Evolutionary conservation across 2,113 vertebrate genomes (phyloP).

Genomic region (Podarcis muralis): DNA sequence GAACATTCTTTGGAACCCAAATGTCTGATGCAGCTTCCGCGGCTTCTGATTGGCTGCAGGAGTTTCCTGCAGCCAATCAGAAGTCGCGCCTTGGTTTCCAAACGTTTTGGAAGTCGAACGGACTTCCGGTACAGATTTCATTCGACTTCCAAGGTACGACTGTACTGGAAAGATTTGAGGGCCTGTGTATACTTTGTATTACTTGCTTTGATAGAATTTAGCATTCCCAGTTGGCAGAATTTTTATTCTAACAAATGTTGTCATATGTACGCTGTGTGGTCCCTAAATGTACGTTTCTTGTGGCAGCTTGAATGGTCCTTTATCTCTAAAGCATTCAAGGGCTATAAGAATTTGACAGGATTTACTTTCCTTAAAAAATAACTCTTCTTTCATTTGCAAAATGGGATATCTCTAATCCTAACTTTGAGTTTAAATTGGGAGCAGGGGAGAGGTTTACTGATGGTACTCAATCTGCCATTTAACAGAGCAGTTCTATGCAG

Average conservation of each 20-base stretch:
- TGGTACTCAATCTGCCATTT: neutral
- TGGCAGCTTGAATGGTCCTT: constrained; percentile 17
- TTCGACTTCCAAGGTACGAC: too few relatives aligned
- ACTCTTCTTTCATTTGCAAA: neutral
- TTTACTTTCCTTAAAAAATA: neutral
- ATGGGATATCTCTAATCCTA: neutral
- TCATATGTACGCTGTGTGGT: neutral
- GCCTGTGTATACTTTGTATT: neutral
- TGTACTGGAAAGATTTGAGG: neutral
- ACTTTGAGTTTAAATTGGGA: neutral
- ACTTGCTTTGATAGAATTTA: neutral
- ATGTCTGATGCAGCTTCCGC: too few relatives aligned
- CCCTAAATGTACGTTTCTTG: neutral
- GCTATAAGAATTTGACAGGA: neutral
- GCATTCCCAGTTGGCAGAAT: neutral
- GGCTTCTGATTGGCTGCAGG: too few relatives aligned
- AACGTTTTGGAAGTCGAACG: too few relatives aligned
- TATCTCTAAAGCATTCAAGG: neutral
- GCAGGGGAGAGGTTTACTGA: neutral
- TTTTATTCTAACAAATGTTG: neutral
- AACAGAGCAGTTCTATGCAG: neutral
- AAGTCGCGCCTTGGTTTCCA: too few relatives aligned
- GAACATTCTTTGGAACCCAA: too few relatives aligned
- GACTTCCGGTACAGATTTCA: too few relatives aligned
- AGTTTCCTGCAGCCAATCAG: too few relatives aligned